phyloP scores from a whole-genome alignment of 2,888 invertebrate species.

The Hyposoter dolosus region DNA sequence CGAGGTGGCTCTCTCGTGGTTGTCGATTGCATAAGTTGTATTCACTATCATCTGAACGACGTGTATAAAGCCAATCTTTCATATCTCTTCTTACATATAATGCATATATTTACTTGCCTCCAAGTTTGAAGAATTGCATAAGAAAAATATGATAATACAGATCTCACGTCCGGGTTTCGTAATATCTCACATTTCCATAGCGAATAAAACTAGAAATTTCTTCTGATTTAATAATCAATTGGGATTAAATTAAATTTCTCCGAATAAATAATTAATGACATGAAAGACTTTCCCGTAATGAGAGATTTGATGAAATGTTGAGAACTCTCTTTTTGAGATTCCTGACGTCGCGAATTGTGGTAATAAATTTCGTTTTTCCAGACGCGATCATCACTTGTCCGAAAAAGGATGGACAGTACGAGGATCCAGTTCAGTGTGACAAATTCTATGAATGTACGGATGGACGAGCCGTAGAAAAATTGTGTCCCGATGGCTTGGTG shows the following conservation, averaged over 20 bases:
- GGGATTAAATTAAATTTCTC: not conserved
- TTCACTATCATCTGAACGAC: constrained; percentile 59
- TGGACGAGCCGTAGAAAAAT: constrained; percentile 89
- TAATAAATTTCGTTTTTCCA: constrained; percentile 67
- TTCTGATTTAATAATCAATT: not conserved
- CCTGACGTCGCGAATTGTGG: too few species aligned
- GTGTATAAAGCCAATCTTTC: constrained; percentile 48
- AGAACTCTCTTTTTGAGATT: not conserved
- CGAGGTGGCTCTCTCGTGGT: constrained; percentile 72
- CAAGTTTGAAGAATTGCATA: constrained; percentile 58
- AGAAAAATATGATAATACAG: constrained; percentile 54
- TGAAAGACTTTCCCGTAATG: not conserved
- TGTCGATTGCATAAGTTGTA: constrained; percentile 75
- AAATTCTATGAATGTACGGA: constrained; percentile 93
- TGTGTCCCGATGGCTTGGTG: constrained; percentile 95
- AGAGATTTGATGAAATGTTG: constrained; percentile 1
- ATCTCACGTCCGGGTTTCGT: constrained; percentile 31
- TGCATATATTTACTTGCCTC: not conserved
- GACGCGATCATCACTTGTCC: constrained; percentile 91
- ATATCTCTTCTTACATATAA: constrained; percentile 30
- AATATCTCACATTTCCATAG: constrained; percentile 14
- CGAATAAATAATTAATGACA: not conserved
- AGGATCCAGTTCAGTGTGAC: constrained; percentile 93
- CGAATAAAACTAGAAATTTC: constrained; percentile 5
- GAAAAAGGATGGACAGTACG: constrained; percentile 92